phyloP scores from a whole-genome alignment of 2,888 invertebrate genomes.

The Tipula unca region DNA sequence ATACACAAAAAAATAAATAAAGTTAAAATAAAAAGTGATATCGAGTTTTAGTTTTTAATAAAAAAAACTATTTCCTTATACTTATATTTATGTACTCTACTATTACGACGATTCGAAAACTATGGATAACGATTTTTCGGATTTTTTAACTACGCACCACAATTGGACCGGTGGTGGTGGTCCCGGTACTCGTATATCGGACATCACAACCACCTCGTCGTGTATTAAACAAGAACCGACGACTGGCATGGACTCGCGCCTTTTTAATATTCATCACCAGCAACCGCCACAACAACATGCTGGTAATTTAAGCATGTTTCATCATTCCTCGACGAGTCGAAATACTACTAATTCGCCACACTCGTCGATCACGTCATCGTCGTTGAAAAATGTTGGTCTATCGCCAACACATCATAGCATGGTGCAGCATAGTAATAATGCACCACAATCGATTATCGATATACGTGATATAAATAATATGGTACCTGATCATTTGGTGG shows the following conservation, averaged over 20 bases:
- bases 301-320: neutral
- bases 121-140: slow-evolving; percentile 32
- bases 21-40: neutral
- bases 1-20: neutral
- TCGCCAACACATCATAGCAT: slow-evolving; percentile 18
- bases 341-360: neutral
- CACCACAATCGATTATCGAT: slow-evolving; percentile 27
- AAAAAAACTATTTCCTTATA: neutral
- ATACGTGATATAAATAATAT: slow-evolving; percentile 22
- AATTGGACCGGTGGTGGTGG: slow-evolving; percentile 27
- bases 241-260: neutral
- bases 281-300: neutral
- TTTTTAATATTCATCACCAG: neutral
- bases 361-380: neutral
- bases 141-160: slow-evolving; percentile 29
- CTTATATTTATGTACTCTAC: neutral
- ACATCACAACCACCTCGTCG: neutral
- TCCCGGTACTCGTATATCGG: neutral
- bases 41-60: neutral
- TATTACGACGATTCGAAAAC: slow-evolving; percentile 22
- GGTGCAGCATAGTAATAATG: slow-evolving; percentile 24
- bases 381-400: neutral
- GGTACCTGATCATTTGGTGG: neutral
- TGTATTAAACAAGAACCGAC: neutral
- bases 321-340: neutral